These are phyloP conservation scores for Cheilosia pagana DNA, from an alignment of 2,888 invertebrate species.

Conservation along the genomic window DNA sequence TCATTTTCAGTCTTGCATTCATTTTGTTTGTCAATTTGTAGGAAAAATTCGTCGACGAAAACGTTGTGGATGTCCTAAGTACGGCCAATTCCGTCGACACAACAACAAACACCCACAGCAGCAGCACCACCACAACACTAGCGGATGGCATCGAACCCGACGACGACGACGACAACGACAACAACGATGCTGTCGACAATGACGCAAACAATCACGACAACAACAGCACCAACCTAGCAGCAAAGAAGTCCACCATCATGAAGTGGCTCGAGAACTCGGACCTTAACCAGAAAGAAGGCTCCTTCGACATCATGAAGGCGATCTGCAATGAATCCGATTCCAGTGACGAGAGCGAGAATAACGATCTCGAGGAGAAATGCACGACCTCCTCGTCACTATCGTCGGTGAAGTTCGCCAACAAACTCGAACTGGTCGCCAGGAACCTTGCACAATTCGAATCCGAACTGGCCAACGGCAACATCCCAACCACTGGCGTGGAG, in stretches of 20 bases:
- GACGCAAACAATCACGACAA: slow-evolving; percentile 44
- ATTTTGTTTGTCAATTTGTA: slow-evolving; percentile 29
- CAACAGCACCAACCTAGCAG: slow-evolving; percentile 42
- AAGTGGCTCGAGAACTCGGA: slow-evolving; percentile 83
- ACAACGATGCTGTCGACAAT: slow-evolving; percentile 41
- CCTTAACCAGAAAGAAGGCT: slow-evolving; percentile 81
- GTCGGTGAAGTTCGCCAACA: slow-evolving; percentile 74
- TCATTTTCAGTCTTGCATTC: not conserved
- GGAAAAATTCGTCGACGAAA: slow-evolving; percentile 59
- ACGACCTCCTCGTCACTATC: slow-evolving; percentile 48
- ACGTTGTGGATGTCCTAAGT: slow-evolving; percentile 50
- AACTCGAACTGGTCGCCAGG: slow-evolving; percentile 76
- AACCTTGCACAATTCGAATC: slow-evolving; percentile 76
- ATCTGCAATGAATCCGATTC: slow-evolving; percentile 81
- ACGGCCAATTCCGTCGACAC: slow-evolving; percentile 47
- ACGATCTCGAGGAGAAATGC: slow-evolving; percentile 70
- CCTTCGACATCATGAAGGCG: slow-evolving; percentile 81
- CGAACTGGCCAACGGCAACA: slow-evolving; percentile 74
- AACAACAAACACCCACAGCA: slow-evolving; percentile 37
- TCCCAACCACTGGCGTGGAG: slow-evolving; percentile 32
- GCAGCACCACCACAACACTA: slow-evolving; percentile 51
- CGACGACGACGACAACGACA: slow-evolving; percentile 49
- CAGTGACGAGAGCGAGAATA: slow-evolving; percentile 78
- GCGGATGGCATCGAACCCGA: slow-evolving; percentile 54
- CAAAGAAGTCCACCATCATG: slow-evolving; percentile 79